Base-by-base conservation (phyloP, 2,888 invertebrate genomes). In the Acanthacorydalis orientalis region DNA sequence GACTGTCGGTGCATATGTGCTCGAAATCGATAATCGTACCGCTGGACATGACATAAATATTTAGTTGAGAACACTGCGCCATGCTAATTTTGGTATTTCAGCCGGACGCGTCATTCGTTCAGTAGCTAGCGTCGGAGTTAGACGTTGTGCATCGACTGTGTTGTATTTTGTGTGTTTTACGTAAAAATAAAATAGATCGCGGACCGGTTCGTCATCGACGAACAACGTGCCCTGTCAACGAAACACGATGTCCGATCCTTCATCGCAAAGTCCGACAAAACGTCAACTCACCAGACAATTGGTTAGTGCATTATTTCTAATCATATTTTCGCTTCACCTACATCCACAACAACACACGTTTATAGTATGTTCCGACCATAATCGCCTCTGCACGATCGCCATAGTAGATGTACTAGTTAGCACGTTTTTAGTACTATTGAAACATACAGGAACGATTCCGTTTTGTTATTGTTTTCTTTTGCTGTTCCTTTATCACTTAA, bases 271-370 rank as follows among this genome's bases (percentile, higher is more conserved):
- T 31, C 38, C 37, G 31, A 39, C 65, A 61, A 75, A 74, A 65
- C 70, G 72, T 65, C 73, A 73, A 65, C 70, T 73, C 60, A 65
- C 74, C 53, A 71, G 76, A 57, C 75, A 76, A 59, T 69, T 77
- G 73, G 77, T 77, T 65, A 75, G 76, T 73, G 65, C 46, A 46
- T 47, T 49, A 55, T 66, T 46, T 53, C 31, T 12, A 14, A 46
- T 23, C 32, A 31, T 9, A 12, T 23, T 38, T 12, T 39, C 14
- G 34, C 23, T 23, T 23, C 23, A 23, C 23, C 23, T 23, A 23
- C 23, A 23, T 23, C 6, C 6, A 23, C 23, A 23, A 23, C 6
- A 23, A 23, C 23, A 23, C 23, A 23, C 23, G 23, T 23, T 23
- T 23, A 23, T 23, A 23, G 23, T 23, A 23, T 23, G 23, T 6